Evolutionary conservation across 2,113 vertebrate genomes (phyloP), one percentile per base, ranked within the genome.

Genomic region (Macquaria australasica): DNA sequence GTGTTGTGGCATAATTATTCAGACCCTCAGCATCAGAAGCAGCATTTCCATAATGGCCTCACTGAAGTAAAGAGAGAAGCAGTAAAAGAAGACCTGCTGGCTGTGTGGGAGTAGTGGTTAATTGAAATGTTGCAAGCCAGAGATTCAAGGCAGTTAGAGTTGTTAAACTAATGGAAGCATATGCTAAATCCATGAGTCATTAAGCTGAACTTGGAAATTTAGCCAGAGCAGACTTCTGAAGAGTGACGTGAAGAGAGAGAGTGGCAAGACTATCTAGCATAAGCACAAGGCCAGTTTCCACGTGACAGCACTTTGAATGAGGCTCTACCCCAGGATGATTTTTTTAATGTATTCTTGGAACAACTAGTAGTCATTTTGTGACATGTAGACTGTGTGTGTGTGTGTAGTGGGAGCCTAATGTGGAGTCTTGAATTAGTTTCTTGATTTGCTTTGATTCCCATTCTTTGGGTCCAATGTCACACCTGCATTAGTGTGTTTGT

Each of bases 171-270:
- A 68, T 77, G 73, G 73, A 68, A 89, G 41, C 84, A 87, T 86
- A 74, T 83, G 87, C 84, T 85, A n/a, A 81, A 81, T 84, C 70
- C 80, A 79, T 69, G 90, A 88, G 73, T 89, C 91, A 91, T 91
- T 90, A 90, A 77, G 37, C 85, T 72, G 50, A 84, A 86, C 20
- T 69, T 59, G 58, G 11, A 85, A 83, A 76, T n/a, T 67, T 20
- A 79, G 64, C 12, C 66, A 31, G 62, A 76, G 81, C 73, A 62
- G 73, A 23, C 4, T 53, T 71, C 58, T 60, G 58, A 66, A 70
- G 59, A 79, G 34, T 34, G 34, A 34, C 34, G 34, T 34, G 34
- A 34, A 34, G 34, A 34, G 34, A 34, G 34, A 34, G 34, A 34
- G 34, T 16, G 23, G 37, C 56, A 51, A n/a, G 37, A n/a, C 51